Conservation (phyloP, 2,113 vertebrate genomes). For the Chunga burmeisteri region DNA sequence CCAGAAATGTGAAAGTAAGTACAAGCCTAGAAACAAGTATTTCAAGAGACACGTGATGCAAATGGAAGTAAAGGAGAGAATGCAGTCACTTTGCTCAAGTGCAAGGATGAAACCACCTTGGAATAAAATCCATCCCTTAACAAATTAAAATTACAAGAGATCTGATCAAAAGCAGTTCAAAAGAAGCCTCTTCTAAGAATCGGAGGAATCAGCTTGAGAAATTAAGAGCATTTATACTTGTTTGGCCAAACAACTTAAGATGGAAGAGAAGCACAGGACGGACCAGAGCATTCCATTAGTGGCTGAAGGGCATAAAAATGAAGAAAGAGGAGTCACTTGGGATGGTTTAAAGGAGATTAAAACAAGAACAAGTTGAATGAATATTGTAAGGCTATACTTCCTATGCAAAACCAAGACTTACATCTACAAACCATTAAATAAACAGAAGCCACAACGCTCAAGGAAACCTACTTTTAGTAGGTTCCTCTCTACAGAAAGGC, state of each 20-base stretch:
- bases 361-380: not conserved
- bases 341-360: not conserved
- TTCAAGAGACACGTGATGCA: not conserved
- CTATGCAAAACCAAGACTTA: not conserved
- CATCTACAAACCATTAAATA: not conserved
- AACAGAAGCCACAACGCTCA: not conserved
- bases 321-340: not conserved
- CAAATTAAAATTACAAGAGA: not conserved
- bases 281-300: not conserved
- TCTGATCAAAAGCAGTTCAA: not conserved
- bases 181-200: not conserved
- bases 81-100: not conserved
- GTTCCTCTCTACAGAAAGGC: not conserved
- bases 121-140: not conserved
- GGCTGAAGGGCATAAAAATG: not conserved
- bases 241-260: not conserved
- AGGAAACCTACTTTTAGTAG: not conserved
- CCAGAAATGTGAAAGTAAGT: not conserved
- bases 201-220: not conserved
- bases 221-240: not conserved
- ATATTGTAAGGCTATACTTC: not conserved
- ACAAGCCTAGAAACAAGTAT: not conserved
- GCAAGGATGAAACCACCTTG: not conserved
- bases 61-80: not conserved
- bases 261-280: not conserved